Conservation (phyloP, 2,797 vertebrate genomes). For the Poeciliopsis gracilis region DNA sequence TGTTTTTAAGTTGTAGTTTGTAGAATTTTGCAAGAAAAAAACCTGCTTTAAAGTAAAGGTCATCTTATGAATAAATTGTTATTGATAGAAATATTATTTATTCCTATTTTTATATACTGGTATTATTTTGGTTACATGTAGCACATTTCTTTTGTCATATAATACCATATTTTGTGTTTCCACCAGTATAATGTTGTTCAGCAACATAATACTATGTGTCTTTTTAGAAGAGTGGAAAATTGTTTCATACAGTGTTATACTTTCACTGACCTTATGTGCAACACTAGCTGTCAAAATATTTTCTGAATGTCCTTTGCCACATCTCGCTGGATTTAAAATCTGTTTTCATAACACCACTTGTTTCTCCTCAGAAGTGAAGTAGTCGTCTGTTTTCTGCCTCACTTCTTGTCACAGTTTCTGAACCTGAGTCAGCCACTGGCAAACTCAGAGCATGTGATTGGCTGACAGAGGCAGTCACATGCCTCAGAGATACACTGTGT, state of each 20-base stretch:
- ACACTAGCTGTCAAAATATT: background rate
- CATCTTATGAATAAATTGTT: background rate
- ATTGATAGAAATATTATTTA: background rate
- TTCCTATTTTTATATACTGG: background rate
- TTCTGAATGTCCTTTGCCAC: background rate
- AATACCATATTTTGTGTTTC: background rate
- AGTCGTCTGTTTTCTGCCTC: constrained; percentile 32
- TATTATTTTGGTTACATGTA: background rate
- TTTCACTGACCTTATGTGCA: background rate
- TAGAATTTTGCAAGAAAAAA: background rate
- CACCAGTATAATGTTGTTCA: background rate
- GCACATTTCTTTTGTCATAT: background rate
- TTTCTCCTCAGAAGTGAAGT: background rate
- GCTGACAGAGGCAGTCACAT: constrained; percentile 70
- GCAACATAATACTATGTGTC: background rate
- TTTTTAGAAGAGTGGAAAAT: background rate
- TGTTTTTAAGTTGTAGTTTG: background rate
- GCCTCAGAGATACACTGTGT: constrained; percentile 73
- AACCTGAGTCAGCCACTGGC: constrained; percentile 55
- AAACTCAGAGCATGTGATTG: constrained; percentile 62
- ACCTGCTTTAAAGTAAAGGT: background rate
- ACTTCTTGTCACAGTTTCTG: constrained; percentile 48
- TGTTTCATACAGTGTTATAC: background rate
- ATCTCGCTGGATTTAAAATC: constrained; percentile 1
- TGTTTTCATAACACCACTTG: background rate